Evolutionary conservation across 2,113 vertebrate species (phyloP), one percentile per base, ranked within the genome.

Genomic region (Oxygymnocypris stewartii): DNA sequence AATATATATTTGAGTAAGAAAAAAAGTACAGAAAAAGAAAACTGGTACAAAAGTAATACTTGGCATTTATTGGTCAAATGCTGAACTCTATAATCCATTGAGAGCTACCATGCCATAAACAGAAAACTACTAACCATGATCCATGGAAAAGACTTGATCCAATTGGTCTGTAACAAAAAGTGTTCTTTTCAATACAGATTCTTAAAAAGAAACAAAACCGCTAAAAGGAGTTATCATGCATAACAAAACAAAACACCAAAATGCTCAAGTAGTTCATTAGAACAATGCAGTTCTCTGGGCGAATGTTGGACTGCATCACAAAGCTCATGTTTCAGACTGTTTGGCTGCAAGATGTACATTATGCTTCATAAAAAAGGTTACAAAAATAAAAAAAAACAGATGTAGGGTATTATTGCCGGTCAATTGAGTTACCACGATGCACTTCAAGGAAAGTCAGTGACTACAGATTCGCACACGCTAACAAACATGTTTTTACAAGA

Each of bases 41-140:
- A 73, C 37, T 71, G 13, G 51, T 42, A 42, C 57, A 61, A 73
- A 73, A 13, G 23, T 57, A 59, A 74, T 74, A 40, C 69, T 84
- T 59, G 20, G 35, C 82, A 84, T 84, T 74, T 54, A 57, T 57
- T 74, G 82, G 67, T 84, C 82, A 84, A 54, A 84, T 54, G 49
- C 44, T 20, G 16, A 49, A 31, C 16, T 35, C 25, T 47, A 83
- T 8, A 23, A 71, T n/a, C 12, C 4, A 71, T 35, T 71, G 4
- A 37, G 11, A 59, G 31, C 31, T 54, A 73, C 67, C 13, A 65
- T 54, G 18, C 42, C 23, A 35, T 71, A 84, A 40, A 59, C 14
- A 59, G 28, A 65, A 23, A 67, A 16, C 63, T n/a, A 35, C 16
- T 23, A 35, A 37, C 28, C 44, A 71, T 51, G 10, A 84, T 84